phyloP scores from a whole-genome alignment of 2,113 vertebrate genomes.

The Leuciscus idus region DNA sequence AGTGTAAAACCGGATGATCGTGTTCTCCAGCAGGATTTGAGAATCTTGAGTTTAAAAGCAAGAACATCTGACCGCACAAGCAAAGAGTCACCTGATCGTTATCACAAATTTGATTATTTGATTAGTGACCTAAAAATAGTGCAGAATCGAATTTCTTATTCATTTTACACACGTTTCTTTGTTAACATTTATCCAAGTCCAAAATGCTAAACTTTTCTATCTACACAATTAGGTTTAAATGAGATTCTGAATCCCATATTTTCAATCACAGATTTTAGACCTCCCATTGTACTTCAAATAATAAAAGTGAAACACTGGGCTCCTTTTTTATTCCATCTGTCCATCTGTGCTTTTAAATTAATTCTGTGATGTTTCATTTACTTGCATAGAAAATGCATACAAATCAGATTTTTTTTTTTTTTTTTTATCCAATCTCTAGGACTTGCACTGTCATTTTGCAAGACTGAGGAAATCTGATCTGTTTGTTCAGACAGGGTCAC shows the following conservation, averaged over 20 bases:
- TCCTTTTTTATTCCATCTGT: not conserved
- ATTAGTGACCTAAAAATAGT: constrained; percentile 1
- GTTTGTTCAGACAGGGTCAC: not conserved
- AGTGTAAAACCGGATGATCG: not conserved
- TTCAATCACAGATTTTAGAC: not conserved
- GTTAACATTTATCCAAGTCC: not conserved
- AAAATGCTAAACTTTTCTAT: not conserved
- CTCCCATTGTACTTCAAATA: not conserved
- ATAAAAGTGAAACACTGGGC: not conserved
- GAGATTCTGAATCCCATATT: not conserved
- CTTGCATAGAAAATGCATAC: not conserved
- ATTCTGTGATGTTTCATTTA: not conserved
- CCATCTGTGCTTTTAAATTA: not conserved
- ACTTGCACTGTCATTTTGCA: not conserved
- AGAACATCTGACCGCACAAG: not conserved
- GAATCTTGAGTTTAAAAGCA: not conserved
- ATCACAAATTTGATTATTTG: not conserved
- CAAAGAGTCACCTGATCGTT: not conserved
- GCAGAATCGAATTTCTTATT: not conserved
- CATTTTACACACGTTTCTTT: not conserved
- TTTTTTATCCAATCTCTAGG: not conserved
- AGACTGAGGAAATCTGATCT: not conserved
- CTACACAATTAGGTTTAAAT: not conserved
- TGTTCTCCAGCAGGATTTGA: not conserved
- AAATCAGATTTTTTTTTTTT: no score